Conservation (phyloP, 2,113 vertebrate genomes). For the Eupsittula cactorum region DNA sequence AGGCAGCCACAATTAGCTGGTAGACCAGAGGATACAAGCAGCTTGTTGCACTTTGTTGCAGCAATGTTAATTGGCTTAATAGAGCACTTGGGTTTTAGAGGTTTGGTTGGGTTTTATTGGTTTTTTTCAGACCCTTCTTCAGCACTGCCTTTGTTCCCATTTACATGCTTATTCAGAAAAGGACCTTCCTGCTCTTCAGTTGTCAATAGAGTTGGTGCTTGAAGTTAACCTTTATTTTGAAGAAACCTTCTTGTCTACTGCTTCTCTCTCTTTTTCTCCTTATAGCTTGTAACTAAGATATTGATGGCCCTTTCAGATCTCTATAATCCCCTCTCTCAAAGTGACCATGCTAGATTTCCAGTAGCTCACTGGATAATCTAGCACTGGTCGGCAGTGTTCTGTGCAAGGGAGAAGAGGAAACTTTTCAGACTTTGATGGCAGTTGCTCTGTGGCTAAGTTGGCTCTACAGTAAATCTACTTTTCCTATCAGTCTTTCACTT, state of each 20-base stretch:
- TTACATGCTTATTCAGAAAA: neutral
- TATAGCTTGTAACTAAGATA: neutral
- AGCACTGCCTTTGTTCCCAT: neutral
- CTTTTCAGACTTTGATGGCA: neutral
- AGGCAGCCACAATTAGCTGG: neutral
- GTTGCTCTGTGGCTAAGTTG: neutral
- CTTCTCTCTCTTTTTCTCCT: neutral
- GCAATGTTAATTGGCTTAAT: constrained; percentile 16
- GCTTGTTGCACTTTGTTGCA: neutral
- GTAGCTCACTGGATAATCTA: neutral
- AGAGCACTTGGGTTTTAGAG: neutral
- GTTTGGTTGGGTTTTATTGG: neutral
- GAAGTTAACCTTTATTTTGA: neutral
- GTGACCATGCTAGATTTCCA: neutral
- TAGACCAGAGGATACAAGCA: neutral
- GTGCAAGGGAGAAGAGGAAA: neutral
- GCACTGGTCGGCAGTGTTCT: neutral
- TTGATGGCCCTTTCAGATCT: neutral
- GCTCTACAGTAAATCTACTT: neutral
- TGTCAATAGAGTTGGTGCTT: neutral
- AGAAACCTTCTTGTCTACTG: neutral
- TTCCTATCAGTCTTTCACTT: neutral
- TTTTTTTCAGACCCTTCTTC: neutral
- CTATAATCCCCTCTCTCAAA: constrained; percentile 25
- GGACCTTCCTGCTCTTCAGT: neutral